These are phyloP conservation scores for Platerodrilus igneus DNA, from an alignment of 2,888 invertebrate genomes.

Conservation along the genomic window DNA sequence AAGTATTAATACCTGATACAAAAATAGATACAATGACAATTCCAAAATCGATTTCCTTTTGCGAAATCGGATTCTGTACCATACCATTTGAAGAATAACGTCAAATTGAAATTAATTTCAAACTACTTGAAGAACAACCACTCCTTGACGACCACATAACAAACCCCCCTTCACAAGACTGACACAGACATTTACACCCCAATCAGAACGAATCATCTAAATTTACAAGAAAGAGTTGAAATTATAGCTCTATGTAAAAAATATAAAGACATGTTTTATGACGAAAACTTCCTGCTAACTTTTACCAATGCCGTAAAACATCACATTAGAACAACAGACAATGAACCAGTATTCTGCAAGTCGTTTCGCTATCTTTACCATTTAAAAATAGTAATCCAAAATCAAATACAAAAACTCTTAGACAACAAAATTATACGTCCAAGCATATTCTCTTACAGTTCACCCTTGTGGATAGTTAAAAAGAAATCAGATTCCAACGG, in stretches of 20 bases:
- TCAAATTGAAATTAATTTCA: neutral
- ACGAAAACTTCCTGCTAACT: conserved; percentile 6
- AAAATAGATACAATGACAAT: neutral
- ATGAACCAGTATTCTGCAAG: conserved; percentile 5
- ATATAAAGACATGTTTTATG: conserved; percentile 7
- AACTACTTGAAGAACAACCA: conserved; percentile 1
- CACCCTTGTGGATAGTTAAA: neutral
- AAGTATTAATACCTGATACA: conserved; percentile 9
- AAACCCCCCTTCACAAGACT: neutral
- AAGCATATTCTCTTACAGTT: neutral
- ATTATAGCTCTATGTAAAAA: conserved; percentile 3
- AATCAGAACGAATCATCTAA: conserved; percentile 10
- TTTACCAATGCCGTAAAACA: conserved; percentile 9
- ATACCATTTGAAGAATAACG: conserved; percentile 2
- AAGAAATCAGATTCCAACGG: conserved; percentile 9
- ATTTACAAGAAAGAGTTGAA: conserved; percentile 6
- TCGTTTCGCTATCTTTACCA: conserved; percentile 4
- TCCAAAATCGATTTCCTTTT: conserved; percentile 7
- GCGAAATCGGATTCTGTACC: conserved; percentile 2
- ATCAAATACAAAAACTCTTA: neutral
- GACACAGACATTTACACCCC: neutral
- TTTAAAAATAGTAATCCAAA: conserved; percentile 2
- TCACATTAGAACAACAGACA: conserved; percentile 4
- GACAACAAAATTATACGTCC: conserved; percentile 1
- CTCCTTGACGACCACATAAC: neutral